Base-by-base conservation (phyloP, 2,888 invertebrate species). In the Thalpophila matura region DNA sequence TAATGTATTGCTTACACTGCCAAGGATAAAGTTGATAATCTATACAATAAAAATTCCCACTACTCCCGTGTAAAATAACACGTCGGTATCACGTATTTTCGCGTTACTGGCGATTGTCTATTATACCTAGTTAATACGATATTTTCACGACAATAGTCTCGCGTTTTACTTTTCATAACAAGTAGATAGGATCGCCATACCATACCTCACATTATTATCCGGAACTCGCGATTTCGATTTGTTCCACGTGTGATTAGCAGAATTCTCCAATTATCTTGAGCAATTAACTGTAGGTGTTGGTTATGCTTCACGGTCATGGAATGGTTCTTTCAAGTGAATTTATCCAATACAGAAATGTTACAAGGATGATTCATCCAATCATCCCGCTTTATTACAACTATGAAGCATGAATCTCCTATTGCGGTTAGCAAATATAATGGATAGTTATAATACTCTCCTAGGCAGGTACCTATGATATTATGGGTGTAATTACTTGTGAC, bases 231-330 rank as follows among this genome's bases (percentile, higher is more conserved):
- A 74, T 77, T 79, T 69, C 77, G 86, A 91, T 92, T 91, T 83
- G 89, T 89, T 91, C 83, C 88, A 88, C 86, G 83, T 87, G 84
- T 85, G 87, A 86, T 86, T 77, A 80, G 81, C 80, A 84, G 82
- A 86, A 84, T 88, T 86, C 79, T 81, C 85, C 87, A 90, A 91
- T 91, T 89, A 89, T 85, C 59, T 77, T 65, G 54, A 85, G 82
- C 81, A 87, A 89, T 91, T 80, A 88, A 86, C 82, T 86, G 79
- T 77, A 83, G 72, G 66, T 75, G 83, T 88, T 84, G 79, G 91
- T 83, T 84, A 89, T 84, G 92, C 89, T 90, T 86, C 86, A 85
- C 77, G 88, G 88, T 89, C 90, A 88, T 88, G 89, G 76, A 85
- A 87, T 82, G 70, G 68, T 46, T 62, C 27, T 62, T 65, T 57